A percentile compares a stretch with the other conserved stretches of the same genome.
These are phyloP conservation scores for Sitophilus oryzae DNA, from an alignment of 1,140 invertebrate genomes.

Conservation along the genomic window DNA sequence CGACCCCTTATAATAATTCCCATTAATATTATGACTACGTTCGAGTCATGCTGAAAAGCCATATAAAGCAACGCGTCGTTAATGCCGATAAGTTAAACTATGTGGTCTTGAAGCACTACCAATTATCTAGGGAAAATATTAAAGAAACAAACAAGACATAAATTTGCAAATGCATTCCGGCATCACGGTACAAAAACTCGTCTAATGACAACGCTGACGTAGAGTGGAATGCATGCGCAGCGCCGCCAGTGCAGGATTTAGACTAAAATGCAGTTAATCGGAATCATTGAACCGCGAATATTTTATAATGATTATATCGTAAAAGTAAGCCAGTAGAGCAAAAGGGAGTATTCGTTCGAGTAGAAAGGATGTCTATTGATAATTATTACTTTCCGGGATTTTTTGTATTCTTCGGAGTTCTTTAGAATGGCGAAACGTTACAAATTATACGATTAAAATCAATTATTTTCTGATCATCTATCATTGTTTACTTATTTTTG, in stretches of 20 bases:
- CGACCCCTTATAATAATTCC: no score
- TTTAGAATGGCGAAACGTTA: no score
- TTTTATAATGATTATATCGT: slow-evolving; percentile 14
- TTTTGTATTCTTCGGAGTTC: slow-evolving; percentile 8
- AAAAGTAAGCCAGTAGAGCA: slow-evolving; percentile 16
- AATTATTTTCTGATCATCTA: no score
- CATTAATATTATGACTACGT: no score
- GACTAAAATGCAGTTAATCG: background rate
- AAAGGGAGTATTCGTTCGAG: slow-evolving; percentile 2
- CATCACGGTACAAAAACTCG: background rate
- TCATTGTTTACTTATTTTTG: no score
- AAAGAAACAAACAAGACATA: background rate
- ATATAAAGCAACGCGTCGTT: no score
- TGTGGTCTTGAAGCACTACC: no score
- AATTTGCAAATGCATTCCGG: background rate
- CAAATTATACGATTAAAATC: no score
- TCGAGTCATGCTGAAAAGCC: no score
- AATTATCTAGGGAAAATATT: no score
- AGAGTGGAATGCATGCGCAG: background rate
- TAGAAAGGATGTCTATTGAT: slow-evolving; percentile 4
- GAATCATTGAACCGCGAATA: background rate
- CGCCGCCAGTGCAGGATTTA: background rate
- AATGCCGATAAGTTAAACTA: no score
- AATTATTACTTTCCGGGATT: slow-evolving; percentile 2
- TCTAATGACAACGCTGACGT: background rate